Evolutionary conservation across 2,888 invertebrate species (phyloP).

Genomic region (Drosophila melanocephala): DNA sequence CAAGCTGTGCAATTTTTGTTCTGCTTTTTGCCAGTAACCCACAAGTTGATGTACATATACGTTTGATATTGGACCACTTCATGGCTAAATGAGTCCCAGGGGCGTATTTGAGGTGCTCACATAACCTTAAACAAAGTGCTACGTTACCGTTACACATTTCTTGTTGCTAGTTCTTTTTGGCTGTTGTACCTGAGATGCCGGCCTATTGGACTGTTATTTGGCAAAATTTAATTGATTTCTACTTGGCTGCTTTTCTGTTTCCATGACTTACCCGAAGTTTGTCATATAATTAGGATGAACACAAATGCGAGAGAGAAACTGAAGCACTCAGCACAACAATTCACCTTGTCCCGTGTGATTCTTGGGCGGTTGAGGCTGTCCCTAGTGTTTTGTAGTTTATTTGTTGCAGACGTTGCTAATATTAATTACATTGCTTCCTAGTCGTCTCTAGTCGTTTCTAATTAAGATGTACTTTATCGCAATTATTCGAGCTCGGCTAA

Average conservation of each 20-base stretch:
- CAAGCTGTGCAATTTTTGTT: slow-evolving; percentile 8
- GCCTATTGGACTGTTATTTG: slow-evolving; percentile 52
- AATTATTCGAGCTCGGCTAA: background rate
- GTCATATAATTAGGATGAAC: slow-evolving; percentile 55
- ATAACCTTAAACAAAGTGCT: slow-evolving; percentile 33
- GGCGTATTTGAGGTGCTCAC: slow-evolving; percentile 52
- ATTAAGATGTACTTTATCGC: slow-evolving; percentile 14
- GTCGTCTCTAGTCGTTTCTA: slow-evolving; percentile 4
- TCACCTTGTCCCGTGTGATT: slow-evolving; percentile 21
- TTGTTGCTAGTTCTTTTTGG: slow-evolving; percentile 13
- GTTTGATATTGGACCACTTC: slow-evolving; percentile 46
- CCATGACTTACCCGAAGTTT: slow-evolving; percentile 29
- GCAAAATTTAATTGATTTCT: slow-evolving; percentile 69
- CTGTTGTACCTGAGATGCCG: slow-evolving; percentile 26
- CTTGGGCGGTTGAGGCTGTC: background rate
- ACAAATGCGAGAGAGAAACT: slow-evolving; percentile 32
- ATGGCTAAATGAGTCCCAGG: slow-evolving; percentile 61
- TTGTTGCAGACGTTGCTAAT: slow-evolving; percentile 19
- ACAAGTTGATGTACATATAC: slow-evolving; percentile 28
- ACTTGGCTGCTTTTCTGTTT: slow-evolving; percentile 21
- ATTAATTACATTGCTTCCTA: slow-evolving; percentile 22
- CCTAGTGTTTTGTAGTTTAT: slow-evolving; percentile 27
- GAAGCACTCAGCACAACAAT: slow-evolving; percentile 32
- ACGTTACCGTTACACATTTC: slow-evolving; percentile 10
- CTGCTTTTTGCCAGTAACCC: slow-evolving; percentile 9